Base-by-base conservation (phyloP, 2,888 invertebrate species). In the Zelleria hepariella region DNA sequence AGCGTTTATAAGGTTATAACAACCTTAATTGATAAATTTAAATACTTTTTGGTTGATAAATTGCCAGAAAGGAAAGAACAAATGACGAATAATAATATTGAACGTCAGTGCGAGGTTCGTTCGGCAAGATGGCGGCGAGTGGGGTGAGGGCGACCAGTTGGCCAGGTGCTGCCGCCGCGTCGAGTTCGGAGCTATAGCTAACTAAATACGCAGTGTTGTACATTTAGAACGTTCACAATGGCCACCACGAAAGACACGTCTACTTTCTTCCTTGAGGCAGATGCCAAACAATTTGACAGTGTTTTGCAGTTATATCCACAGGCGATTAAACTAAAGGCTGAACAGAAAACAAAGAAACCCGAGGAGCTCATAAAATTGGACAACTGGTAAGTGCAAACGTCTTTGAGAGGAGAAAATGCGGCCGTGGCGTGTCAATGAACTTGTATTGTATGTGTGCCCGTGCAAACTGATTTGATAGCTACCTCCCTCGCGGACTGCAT, bases 301-400 rank as follows among this genome's bases (percentile, higher is more conserved):
- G 96, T 97, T 80, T 92, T 95, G 78, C 94, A 95, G 90, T 91
- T 97, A 77, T 97, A 97, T 90, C 96, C 96, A 74, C 94, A 96
- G 91, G 97, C 96, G 71, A 91, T 97, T 70, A 93, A 94, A 89
- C 88, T 97, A 72, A 97, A 97, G 90, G 96, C 97, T 65, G 95
- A 96, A 83, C 93, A 92, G 84, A 96, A 95, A 85, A 94, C 93
- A 81, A 97, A 97, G 91, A 97, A 95, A 90, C 95, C 97, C 60
- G 97, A 97, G 84, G 97, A 97, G 89, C 92, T 97, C 78, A 94
- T 97, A 86, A 96, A 97, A 90, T 91, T 97, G 90, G 97, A 97
- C 91, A 94, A 96, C 85, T 97, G 97, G 97, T 96, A 91, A 95
- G 95, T 93, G 78, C 75, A 74, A 81, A 84, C 85, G 82, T 80